These are phyloP conservation scores for Momotus momota DNA, from an alignment of 2,797 vertebrate species.

Conservation along the genomic window DNA sequence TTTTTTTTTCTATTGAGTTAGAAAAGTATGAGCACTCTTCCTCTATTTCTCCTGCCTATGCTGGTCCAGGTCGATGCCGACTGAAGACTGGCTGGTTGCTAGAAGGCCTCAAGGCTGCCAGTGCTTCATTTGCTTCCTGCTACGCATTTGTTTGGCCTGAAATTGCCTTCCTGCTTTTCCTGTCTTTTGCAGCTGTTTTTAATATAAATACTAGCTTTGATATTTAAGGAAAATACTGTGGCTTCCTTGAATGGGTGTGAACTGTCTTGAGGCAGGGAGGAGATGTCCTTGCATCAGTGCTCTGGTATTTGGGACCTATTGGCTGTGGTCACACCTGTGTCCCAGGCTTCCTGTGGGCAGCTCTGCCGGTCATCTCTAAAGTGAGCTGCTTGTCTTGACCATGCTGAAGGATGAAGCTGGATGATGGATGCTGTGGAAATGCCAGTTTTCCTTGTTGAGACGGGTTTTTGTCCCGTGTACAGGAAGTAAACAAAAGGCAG, in stretches of 20 bases:
- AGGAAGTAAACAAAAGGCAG: not conserved
- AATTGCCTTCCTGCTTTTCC: conserved; percentile 43
- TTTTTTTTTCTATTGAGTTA: not conserved
- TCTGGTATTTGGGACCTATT: not conserved
- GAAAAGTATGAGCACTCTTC: not conserved
- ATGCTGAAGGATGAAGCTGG: not conserved
- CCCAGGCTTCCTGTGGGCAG: not conserved
- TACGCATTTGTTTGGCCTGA: not conserved
- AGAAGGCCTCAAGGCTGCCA: not conserved
- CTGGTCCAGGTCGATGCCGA: not conserved
- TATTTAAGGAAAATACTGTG: conserved; percentile 11
- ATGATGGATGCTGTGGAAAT: not conserved
- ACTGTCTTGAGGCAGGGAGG: not conserved
- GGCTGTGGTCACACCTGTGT: not conserved
- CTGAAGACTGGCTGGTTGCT: not conserved
- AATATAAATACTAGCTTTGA: not conserved
- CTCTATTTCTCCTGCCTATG: not conserved
- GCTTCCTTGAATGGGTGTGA: conserved; percentile 8
- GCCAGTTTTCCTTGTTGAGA: not conserved
- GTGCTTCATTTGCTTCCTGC: conserved; percentile 11
- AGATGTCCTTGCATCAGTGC: not conserved
- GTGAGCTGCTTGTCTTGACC: not conserved
- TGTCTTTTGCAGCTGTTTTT: conserved; percentile 30
- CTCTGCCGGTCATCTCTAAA: not conserved
- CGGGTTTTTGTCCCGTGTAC: not conserved